phyloP scores from a whole-genome alignment of 2,113 vertebrate species.

The Chiloscyllium plagiosum region DNA sequence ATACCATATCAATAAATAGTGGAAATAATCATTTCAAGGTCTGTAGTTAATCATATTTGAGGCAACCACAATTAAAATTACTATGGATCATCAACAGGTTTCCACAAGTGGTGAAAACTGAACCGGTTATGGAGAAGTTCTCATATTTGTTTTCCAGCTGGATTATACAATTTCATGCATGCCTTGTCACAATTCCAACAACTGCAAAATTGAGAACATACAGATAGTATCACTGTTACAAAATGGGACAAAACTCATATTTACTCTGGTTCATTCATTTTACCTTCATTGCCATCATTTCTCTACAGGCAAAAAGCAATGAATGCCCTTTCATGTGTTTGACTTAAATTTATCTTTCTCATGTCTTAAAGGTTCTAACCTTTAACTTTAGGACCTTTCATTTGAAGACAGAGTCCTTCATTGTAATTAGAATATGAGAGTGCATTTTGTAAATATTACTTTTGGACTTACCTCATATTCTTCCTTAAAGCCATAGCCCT shows the following conservation, averaged over 20 bases:
- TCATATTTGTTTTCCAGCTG: background rate
- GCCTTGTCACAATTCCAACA: background rate
- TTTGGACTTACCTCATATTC: conserved; percentile 81
- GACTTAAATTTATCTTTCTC: background rate
- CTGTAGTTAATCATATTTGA: background rate
- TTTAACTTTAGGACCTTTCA: background rate
- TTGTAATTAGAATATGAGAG: background rate
- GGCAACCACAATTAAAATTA: background rate
- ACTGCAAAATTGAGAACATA: background rate
- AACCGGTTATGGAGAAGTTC: background rate
- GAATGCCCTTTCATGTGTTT: background rate
- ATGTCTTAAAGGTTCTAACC: background rate
- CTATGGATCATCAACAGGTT: background rate
- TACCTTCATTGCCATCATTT: background rate
- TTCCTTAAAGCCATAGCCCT: conserved; percentile 96
- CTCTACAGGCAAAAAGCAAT: background rate
- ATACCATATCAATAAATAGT: background rate
- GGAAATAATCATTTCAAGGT: background rate
- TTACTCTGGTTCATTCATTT: background rate
- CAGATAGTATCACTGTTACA: background rate
- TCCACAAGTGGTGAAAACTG: background rate
- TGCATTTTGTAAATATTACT: background rate
- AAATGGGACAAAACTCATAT: background rate
- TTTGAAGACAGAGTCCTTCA: background rate
- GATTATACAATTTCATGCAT: background rate